A percentile compares a stretch with the other conserved stretches of the same genome.
These are phyloP conservation scores for Caenorhabditis remanei DNA, from an alignment of 1,140 invertebrate species.

Conservation along the genomic window DNA sequence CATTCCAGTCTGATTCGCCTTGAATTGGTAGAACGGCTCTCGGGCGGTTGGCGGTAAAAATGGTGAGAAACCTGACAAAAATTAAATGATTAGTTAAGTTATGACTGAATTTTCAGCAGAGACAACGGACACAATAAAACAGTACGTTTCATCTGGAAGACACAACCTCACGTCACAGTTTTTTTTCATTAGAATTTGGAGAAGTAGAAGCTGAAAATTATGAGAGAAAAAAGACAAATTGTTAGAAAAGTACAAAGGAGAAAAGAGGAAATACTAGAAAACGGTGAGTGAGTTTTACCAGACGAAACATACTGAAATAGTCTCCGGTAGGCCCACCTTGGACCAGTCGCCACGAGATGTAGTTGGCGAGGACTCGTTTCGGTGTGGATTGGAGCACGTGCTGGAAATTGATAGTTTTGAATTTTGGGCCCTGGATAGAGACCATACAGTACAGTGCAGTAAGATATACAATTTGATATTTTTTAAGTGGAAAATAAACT, in stretches of 20 bases:
- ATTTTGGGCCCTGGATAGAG: background rate
- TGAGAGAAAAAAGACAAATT: background rate
- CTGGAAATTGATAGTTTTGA: conserved; percentile 39
- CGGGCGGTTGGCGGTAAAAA: conserved; percentile 70
- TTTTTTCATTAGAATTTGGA: background rate
- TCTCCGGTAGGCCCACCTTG: conserved; percentile 63
- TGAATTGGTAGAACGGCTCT: conserved; percentile 73
- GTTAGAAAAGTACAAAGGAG: conserved; percentile 5
- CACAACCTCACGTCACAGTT: conserved; percentile 26
- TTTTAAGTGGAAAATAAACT: too few relatives aligned
- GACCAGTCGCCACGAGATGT: conserved; percentile 74
- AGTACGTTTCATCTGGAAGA: conserved; percentile 39
- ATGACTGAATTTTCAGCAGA: too few relatives aligned
- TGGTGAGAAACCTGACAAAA: conserved; percentile 66
- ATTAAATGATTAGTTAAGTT: background rate
- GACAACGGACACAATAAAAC: conserved; percentile 17
- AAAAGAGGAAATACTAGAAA: conserved; percentile 3
- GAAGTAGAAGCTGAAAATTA: background rate
- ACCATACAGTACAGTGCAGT: too few relatives aligned
- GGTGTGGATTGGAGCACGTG: conserved; percentile 80
- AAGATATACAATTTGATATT: too few relatives aligned
- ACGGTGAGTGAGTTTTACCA: background rate
- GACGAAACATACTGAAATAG: conserved; percentile 50
- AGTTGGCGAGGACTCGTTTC: conserved; percentile 80
- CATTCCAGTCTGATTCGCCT: conserved; percentile 74